Percentiles rank a stretch among this genome's conserved stretches.
Evolutionary conservation across 2,888 invertebrate species (phyloP).

Genomic region (Drosophila paramelanica): DNA sequence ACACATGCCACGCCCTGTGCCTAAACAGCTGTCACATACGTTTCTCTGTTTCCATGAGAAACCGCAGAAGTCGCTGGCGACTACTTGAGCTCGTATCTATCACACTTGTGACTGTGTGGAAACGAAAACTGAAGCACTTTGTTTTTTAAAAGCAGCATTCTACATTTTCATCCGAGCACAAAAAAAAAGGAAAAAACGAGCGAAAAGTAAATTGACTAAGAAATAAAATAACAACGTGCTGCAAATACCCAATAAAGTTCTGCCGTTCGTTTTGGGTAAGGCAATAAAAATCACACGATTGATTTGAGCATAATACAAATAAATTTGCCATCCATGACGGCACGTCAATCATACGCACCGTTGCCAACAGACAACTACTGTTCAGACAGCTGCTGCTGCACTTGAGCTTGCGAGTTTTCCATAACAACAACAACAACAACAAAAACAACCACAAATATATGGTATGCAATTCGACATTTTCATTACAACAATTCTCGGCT

Average conservation of each 20-base stretch:
- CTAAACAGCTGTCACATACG: slow-evolving; percentile 18
- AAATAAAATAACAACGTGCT: slow-evolving; percentile 27
- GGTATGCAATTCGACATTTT: slow-evolving; percentile 15
- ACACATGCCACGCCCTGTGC: slow-evolving; percentile 64
- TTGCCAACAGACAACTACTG: slow-evolving; percentile 20
- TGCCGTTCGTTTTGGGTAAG: neutral
- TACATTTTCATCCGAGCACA: slow-evolving; percentile 10
- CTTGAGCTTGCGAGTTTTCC: slow-evolving; percentile 22
- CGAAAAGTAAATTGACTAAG: slow-evolving; percentile 19
- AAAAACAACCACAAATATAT: neutral
- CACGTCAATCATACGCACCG: slow-evolving; percentile 51
- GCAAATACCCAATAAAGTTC: slow-evolving; percentile 35
- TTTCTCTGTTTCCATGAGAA: slow-evolving; percentile 29
- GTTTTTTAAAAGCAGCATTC: slow-evolving; percentile 1
- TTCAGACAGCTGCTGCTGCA: slow-evolving; percentile 5
- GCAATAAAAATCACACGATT: slow-evolving; percentile 40
- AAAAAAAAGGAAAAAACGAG: neutral
- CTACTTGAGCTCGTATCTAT: slow-evolving; percentile 49
- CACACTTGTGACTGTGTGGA: slow-evolving; percentile 53
- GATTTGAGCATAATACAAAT: slow-evolving; percentile 41
- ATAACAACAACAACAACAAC: slow-evolving; percentile 6
- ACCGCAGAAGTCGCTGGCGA: slow-evolving; percentile 18
- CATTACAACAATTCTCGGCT: slow-evolving; percentile 16
- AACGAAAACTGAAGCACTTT: slow-evolving; percentile 27
- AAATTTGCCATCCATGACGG: slow-evolving; percentile 18